These are phyloP conservation scores for Sycophila texana DNA, from an alignment of 2,888 invertebrate species.

Conservation along the genomic window DNA sequence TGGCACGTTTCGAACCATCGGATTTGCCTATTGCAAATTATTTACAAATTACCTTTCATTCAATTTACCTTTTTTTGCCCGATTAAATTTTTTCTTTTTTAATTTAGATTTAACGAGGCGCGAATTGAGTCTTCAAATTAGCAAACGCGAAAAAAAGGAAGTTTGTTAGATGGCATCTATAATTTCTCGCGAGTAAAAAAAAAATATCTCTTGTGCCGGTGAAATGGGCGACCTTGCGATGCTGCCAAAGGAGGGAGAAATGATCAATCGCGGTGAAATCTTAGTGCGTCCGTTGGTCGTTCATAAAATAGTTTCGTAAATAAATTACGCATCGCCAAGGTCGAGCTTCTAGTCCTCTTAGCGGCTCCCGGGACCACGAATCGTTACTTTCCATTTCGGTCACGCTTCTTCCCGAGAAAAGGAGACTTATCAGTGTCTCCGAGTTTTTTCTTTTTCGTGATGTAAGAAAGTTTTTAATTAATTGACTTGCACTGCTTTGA, in stretches of 20 bases:
- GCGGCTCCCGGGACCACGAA: background rate
- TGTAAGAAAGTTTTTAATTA: background rate
- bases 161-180: too few species aligned
- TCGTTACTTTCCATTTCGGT: conserved; percentile 34
- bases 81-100: too few species aligned
- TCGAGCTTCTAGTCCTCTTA: conserved; percentile 2
- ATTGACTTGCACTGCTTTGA: background rate
- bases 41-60: too few species aligned
- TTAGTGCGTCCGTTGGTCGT: background rate
- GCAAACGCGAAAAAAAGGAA: too few species aligned
- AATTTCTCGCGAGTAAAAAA: too few species aligned
- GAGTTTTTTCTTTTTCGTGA: background rate
- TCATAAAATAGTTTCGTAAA: conserved; percentile 25
- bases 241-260: background rate
- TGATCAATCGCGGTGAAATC: background rate
- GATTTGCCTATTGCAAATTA: too few species aligned
- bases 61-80: too few species aligned
- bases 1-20: too few species aligned
- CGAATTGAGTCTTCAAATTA: background rate
- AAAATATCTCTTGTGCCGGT: too few species aligned
- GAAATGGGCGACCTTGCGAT: background rate
- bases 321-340: conserved; percentile 34
- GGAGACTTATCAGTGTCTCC: background rate
- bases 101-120: too few species aligned
- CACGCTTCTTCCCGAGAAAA: background rate